A percentile compares a stretch with the other conserved stretches of the same genome.
These are phyloP conservation scores for Dioctria rufipes DNA, from an alignment of 2,888 invertebrate genomes.

Conservation along the genomic window DNA sequence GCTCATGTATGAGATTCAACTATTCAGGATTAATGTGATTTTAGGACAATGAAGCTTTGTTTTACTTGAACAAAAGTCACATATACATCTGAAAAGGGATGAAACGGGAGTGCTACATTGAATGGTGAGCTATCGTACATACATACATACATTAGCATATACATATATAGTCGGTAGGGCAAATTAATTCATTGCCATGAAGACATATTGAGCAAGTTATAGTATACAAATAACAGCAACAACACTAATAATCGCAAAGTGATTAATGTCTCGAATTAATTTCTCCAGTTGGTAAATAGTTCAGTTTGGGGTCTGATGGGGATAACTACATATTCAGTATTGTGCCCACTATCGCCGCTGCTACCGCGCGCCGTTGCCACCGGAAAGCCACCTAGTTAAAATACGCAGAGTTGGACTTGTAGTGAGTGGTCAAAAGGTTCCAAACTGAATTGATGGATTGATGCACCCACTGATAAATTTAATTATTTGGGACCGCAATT, in stretches of 20 bases:
- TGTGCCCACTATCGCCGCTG: no score
- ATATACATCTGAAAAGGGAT: slow-evolving; percentile 1
- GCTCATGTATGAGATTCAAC: slow-evolving; percentile 40
- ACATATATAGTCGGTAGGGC: no score
- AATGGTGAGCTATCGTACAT: slow-evolving; percentile 2
- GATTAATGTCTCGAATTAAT: slow-evolving; percentile 58
- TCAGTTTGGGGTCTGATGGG: slow-evolving; percentile 26
- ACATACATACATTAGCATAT: slow-evolving; percentile 47
- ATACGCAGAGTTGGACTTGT: not conserved
- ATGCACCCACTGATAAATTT: slow-evolving; percentile 40
- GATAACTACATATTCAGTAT: slow-evolving; percentile 8
- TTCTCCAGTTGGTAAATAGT: slow-evolving; percentile 56
- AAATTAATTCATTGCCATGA: slow-evolving; percentile 56
- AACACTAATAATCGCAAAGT: slow-evolving; percentile 57
- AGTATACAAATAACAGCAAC: slow-evolving; percentile 49
- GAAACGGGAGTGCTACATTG: not conserved
- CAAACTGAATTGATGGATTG: slow-evolving; percentile 35
- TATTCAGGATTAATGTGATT: slow-evolving; percentile 56
- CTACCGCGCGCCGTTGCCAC: no score
- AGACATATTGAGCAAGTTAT: slow-evolving; percentile 57
- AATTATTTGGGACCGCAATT: slow-evolving; percentile 36
- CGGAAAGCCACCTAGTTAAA: slow-evolving; percentile 7
- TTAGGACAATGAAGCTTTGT: slow-evolving; percentile 53
- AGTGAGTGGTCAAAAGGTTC: not conserved
- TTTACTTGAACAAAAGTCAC: slow-evolving; percentile 31